Conservation (phyloP, 2,797 vertebrate genomes). For the Notolabrus celidotus region DNA sequence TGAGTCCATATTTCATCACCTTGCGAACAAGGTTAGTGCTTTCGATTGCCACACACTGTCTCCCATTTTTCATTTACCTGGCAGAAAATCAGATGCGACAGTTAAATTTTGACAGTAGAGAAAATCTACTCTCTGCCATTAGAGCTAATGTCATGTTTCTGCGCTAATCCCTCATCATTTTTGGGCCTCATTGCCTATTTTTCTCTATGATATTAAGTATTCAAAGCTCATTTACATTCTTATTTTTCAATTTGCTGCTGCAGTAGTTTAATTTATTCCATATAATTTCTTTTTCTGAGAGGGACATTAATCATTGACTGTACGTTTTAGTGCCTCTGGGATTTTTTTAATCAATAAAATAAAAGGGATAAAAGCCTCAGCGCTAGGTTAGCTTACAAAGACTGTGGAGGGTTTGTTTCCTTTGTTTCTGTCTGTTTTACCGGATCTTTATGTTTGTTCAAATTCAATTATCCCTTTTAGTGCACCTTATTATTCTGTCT, state of each 20-base stretch:
- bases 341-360: conserved; percentile 93
- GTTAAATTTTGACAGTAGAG: conserved; percentile 83
- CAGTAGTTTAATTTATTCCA: conserved; percentile 99
- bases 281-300: conserved; percentile 99
- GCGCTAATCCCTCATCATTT: conserved; percentile 93
- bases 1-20: conserved; percentile 74
- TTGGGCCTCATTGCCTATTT: conserved; percentile 92
- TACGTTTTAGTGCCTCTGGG: conserved; percentile 99
- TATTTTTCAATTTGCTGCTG: conserved; percentile 99
- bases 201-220: conserved; percentile 99
- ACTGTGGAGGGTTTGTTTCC: conserved; percentile 55
- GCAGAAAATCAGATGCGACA: conserved; percentile 84
- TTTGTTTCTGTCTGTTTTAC: conserved; percentile 57
- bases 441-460: conserved; percentile 67
- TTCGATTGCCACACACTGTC: conserved; percentile 73
- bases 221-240: conserved; percentile 99
- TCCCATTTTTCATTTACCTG: conserved; percentile 85
- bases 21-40: conserved; percentile 76
- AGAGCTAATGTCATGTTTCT: conserved; percentile 89
- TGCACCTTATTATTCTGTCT: conserved; percentile 61
- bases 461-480: conserved; percentile 69
- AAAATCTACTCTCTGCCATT: conserved; percentile 80
- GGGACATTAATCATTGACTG: conserved; percentile 99
- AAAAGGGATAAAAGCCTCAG: conserved; percentile 85
- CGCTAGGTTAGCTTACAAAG: conserved; percentile 63